Base-by-base conservation (phyloP, 2,888 invertebrate genomes). In the Pomacea canaliculata region DNA sequence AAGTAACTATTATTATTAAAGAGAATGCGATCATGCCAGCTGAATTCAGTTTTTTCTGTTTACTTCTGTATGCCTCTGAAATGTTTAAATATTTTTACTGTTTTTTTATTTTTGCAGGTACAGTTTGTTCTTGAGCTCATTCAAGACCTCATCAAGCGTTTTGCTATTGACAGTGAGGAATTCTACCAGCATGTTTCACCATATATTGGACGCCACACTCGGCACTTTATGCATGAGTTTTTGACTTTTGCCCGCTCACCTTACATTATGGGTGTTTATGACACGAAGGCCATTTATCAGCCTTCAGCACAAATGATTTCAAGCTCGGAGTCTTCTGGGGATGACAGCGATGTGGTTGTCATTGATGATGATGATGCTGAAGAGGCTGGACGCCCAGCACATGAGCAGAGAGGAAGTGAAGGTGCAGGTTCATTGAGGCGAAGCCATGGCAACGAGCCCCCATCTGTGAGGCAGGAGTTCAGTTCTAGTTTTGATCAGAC, bases 221-320 rank as follows among this genome's bases (percentile, higher is more conserved):
- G 94, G 77, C 97, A 97, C 90, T 98, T 98, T 89, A 93, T 96
- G 59, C 97, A 97, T 89, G 97, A 98, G 89, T 93, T 98, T 79
- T 94, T 94, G 85, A 94, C 94, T 89, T 98, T 95, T 91, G 96
- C 97, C 59, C 93, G 95, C 51, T 96, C 96, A 18, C 96, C 96
- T 0, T 96, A 94, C 89, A 96, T 96, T 88, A 94, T 97, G 93
- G 92, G 94, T 74, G 95, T 95, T n/a, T 92, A 91, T 83, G 92
- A 92, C 83, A 82, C 84, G 51, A 83, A 86, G 66, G 89, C 89
- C 7, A 79, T 85, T 16, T 92, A 92, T 83, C 72, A 74, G 73
- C 13, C 73, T 19, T 67, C 66, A 49, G 37, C 49, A 27, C 46
- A 60, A 16, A 51, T 62, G 12, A 5, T 49, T 9, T 67, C 62